Base-by-base conservation (phyloP, 2,113 vertebrate species). In the Baryphthengus martii region DNA sequence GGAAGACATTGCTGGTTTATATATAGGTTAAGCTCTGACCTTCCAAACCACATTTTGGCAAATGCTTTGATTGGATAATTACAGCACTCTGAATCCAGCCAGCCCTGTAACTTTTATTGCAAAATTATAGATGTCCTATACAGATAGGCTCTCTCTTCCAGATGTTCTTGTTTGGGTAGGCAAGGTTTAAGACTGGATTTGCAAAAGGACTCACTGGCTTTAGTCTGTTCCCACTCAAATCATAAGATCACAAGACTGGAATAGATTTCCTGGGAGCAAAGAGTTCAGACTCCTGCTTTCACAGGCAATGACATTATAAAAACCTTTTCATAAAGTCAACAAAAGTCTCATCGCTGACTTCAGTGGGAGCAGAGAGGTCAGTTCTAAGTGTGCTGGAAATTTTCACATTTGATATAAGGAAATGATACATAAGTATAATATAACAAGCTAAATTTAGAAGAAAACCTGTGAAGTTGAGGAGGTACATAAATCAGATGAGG, bases 11-110 rank as follows among this genome's bases (percentile, higher is more conserved):
- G 67, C 76, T 84, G 72, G 52, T 83, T 95, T 90, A 75, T 92
- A 87, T 63, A 62, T 92, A 92, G 68, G 65, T 74, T 89, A 67
- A 53, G 73, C 26, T 26, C 33, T 37, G 45, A 75, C 63, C 53
- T 93, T 91, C 85, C 86, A 88, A 94, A 53, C 79, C 82, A 90
- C 85, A 88, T 62, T 77, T 58, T 92, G 73, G 85, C 62, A 87
- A 76, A 63, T 31, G 62, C 49, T 93, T 95, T 94, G 58, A 94
- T 35, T 96, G 92, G 65, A 58, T 97, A 96, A 96, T 97, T 97
- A 88, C 37, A 95, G 53, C 12, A 21, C 19, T 92, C 65, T 45
- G 84, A 85, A 84, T 63, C 56, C 80, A 96, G 73, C 25, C 62
- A 89, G 50, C 70, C 45, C 90, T 90, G 13, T 85, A 96, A 88